phyloP scores from a whole-genome alignment of 2,113 vertebrate genomes.

The Tympanuchus pallidicinctus region DNA sequence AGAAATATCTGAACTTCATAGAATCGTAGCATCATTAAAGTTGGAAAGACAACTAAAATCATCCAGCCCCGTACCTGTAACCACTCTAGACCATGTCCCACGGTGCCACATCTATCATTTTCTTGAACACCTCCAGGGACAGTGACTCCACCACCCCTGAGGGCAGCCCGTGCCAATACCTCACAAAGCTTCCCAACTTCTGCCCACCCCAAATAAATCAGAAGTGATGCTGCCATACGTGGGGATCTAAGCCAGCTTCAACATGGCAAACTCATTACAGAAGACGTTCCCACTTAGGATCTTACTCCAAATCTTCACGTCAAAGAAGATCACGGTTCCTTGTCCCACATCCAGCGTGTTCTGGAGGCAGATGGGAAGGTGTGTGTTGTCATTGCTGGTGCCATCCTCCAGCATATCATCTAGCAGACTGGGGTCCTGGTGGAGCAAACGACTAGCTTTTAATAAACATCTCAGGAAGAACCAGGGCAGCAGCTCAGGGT shows the following conservation, averaged over 20 bases:
- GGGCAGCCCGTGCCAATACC: no score
- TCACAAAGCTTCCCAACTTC: background rate
- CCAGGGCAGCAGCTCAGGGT: background rate
- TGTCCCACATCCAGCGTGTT: background rate
- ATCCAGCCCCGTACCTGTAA: no score
- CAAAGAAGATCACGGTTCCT: constrained; percentile 69
- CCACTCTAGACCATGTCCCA: no score
- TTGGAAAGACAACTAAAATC: no score
- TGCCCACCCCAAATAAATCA: background rate
- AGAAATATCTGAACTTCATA: background rate
- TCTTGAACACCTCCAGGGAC: no score
- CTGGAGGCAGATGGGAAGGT: background rate
- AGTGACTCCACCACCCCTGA: no score
- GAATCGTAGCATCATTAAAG: no score
- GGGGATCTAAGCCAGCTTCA: background rate
- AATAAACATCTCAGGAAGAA: background rate
- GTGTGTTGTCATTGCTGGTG: background rate
- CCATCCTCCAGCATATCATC: background rate
- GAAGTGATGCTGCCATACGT: background rate
- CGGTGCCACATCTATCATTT: no score
- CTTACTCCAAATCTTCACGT: constrained; percentile 69
- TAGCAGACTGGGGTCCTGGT: background rate
- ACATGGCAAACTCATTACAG: background rate
- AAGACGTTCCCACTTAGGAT: background rate
- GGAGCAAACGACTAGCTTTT: background rate